Base-by-base conservation (phyloP, 2,888 invertebrate genomes). In the Pristionchus mayeri region DNA sequence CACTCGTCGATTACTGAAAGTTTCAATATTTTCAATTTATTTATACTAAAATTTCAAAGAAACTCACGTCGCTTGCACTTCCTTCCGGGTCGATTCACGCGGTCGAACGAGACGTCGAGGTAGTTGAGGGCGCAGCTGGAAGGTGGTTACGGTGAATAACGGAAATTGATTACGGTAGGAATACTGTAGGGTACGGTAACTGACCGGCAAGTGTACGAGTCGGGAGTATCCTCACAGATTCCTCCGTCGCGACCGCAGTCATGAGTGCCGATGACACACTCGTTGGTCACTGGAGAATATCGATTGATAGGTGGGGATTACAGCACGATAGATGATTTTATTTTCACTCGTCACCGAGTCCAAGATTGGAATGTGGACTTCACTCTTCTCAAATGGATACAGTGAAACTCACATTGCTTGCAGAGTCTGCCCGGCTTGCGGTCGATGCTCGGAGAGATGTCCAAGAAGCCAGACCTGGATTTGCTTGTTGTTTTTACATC, bases 1-100 rank as follows among this genome's bases (percentile, higher is more conserved):
- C 97, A 98, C 93, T 97, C 97, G 93, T 97, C 95, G 92, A 97
- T 97, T 94, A 97, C 97, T 95, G 93, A 85, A 93, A 80, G 2
- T n/a, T 44, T 60, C 6, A 7, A 27, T 60, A 7, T 7, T 60
- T 60, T 60, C 6, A n/a, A 60, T 11, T 60, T 27, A 24, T 27
- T 24, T 11, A 11, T 60, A 60, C 18, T 11, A 60, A 60, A 13
- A 30, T 60, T 44, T 44, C 7, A 13, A 44, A 44, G 13, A 78
- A 67, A 86, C 88, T 86, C 76, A 90, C 90, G 80, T 85, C 89
- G 83, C 84, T 92, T 92, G 88, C 92, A 92, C 80, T 92, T 92
- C 57, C 93, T 86, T 67, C 93, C 93, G 3, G 93, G 93, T 75
- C 91, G 85, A 52, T 88, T 91, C 16, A 84, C 83, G 0, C 91